phyloP scores from a whole-genome alignment of 2,797 vertebrate genomes.

The Ambastaia sidthimunki region DNA sequence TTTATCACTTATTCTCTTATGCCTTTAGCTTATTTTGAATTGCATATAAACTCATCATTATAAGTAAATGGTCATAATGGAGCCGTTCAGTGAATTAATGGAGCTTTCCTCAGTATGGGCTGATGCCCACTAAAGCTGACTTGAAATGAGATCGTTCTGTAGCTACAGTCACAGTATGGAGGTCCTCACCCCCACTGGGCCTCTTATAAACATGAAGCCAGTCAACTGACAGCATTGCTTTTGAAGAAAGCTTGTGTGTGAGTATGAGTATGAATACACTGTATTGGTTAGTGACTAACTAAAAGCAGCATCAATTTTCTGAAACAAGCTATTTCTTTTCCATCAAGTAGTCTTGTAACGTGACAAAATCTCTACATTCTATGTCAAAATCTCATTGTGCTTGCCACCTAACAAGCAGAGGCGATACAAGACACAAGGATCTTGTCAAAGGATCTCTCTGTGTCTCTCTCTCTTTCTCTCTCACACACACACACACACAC shows the following conservation, averaged over 20 bases:
- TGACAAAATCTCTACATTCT: neutral
- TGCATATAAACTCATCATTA: neutral
- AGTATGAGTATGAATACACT: neutral
- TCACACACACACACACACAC: neutral
- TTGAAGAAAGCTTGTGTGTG: slow-evolving; percentile 5
- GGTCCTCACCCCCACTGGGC: slow-evolving; percentile 40
- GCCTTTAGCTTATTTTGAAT: slow-evolving; percentile 15
- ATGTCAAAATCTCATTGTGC: neutral
- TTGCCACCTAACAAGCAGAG: neutral
- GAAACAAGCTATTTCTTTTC: neutral
- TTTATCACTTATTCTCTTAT: neutral
- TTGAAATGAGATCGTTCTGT: slow-evolving; percentile 28
- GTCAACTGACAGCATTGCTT: slow-evolving; percentile 24
- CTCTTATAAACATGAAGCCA: slow-evolving; percentile 33
- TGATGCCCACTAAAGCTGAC: neutral
- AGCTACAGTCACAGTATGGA: slow-evolving; percentile 23
- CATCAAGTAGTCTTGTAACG: neutral
- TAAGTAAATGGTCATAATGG: neutral
- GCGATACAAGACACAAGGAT: no score
- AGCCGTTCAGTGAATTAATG: neutral
- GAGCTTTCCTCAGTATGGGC: slow-evolving; percentile 14
- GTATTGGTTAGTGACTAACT: neutral
- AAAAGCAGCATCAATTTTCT: neutral
- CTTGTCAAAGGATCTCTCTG: neutral
- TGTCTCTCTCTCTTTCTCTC: neutral